Conservation (phyloP, 2,888 invertebrate species). For the Druceiella hillmani region DNA sequence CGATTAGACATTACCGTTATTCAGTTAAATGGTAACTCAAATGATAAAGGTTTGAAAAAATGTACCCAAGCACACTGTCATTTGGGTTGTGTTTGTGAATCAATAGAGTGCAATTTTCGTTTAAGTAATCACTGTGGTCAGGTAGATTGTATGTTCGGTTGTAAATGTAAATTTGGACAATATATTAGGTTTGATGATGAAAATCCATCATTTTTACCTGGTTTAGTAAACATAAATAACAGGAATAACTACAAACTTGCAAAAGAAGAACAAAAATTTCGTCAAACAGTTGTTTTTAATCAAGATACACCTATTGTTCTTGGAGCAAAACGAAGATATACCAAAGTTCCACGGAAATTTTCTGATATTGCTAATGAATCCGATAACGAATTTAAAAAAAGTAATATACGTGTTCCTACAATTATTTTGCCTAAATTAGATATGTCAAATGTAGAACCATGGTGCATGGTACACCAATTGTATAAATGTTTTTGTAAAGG, state of each 20-base stretch:
- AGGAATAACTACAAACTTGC: conserved; percentile 53
- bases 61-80: conserved; percentile 55
- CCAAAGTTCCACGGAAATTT: conserved; percentile 57
- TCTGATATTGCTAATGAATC: conserved; percentile 44
- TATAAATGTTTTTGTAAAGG: conserved; percentile 63
- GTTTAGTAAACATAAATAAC: conserved; percentile 41
- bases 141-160: conserved; percentile 54
- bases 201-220: conserved; percentile 20
- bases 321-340: conserved; percentile 51
- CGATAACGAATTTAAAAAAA: conserved; percentile 21
- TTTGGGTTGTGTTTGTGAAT: conserved; percentile 63
- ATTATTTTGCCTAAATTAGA: conserved; percentile 24
- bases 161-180: conserved; percentile 39
- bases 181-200: conserved; percentile 29
- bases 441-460: conserved; percentile 50
- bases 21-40: conserved; percentile 35
- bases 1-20: conserved; percentile 64
- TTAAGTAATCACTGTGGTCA: conserved; percentile 57
- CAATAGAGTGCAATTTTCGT: conserved; percentile 42
- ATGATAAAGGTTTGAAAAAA: conserved; percentile 16
- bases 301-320: conserved; percentile 60
- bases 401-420: conserved; percentile 27
- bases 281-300: conserved; percentile 62
- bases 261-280: conserved; percentile 66
- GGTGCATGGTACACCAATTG: conserved; percentile 60